phyloP scores from a whole-genome alignment of 1,140 invertebrate species.

The Leptinotarsa lineolata region DNA sequence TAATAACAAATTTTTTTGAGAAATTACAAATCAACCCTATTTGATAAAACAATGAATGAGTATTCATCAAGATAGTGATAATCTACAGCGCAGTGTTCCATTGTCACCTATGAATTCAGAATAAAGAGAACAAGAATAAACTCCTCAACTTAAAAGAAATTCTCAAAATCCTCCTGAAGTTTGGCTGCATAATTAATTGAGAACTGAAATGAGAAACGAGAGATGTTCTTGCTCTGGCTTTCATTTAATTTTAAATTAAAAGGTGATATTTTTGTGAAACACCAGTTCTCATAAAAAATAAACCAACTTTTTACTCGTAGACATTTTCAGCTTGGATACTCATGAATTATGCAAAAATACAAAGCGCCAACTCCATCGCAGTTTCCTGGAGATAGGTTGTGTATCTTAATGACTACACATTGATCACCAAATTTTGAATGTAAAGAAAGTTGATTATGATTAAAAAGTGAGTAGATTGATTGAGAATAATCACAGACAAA shows the following conservation, averaged over 20 bases:
- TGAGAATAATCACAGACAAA: no score
- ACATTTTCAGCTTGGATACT: constrained; percentile 4
- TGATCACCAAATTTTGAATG: no score
- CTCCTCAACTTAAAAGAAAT: constrained; percentile 13
- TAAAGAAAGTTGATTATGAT: no score
- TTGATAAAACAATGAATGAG: no score
- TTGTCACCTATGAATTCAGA: background rate
- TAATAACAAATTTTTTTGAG: no score
- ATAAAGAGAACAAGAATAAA: background rate
- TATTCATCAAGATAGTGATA: no score
- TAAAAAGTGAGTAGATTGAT: no score
- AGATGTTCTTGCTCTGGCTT: constrained; percentile 18
- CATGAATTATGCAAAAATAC: constrained; percentile 14
- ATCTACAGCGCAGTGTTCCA: no score
- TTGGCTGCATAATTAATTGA: constrained; percentile 26
- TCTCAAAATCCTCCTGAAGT: constrained; percentile 14
- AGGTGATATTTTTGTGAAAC: constrained; percentile 16
- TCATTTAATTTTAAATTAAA: constrained; percentile 25
- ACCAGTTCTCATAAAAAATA: background rate
- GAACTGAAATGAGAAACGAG: constrained; percentile 15
- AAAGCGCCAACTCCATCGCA: background rate
- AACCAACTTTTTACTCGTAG: constrained; percentile 8
- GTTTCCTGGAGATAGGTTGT: background rate
- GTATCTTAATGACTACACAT: background rate
- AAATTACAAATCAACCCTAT: no score